phyloP scores from a whole-genome alignment of 2,113 vertebrate species.

The Salvelinus alpinus region DNA sequence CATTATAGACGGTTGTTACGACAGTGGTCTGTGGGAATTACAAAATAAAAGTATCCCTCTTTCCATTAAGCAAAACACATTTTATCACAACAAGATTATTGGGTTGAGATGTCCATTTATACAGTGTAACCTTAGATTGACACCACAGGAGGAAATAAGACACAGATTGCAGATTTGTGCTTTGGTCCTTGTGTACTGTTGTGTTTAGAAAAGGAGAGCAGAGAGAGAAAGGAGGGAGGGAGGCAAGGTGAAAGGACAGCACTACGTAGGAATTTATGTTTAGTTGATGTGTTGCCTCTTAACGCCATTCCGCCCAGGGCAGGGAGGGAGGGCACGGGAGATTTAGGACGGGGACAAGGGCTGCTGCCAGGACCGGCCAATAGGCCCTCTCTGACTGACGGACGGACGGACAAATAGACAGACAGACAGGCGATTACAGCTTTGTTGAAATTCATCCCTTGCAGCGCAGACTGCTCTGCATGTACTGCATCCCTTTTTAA shows the following conservation, averaged over 20 bases:
- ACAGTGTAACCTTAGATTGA: not conserved
- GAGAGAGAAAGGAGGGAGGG: not conserved
- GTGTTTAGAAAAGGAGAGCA: not conserved
- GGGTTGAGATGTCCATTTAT: not conserved
- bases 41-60: not conserved
- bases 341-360: conserved; percentile 28
- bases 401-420: no score
- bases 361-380: not conserved
- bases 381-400: conserved; percentile 7
- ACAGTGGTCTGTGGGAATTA: not conserved
- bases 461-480: not conserved
- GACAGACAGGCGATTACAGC: conserved; percentile 24
- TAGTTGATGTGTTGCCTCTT: conserved; percentile 25
- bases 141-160: not conserved
- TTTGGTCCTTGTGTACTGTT: not conserved
- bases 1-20: not conserved
- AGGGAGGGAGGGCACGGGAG: conserved; percentile 11
- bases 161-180: not conserved
- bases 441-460: conserved; percentile 37
- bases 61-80: not conserved
- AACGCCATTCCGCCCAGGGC: conserved; percentile 30
- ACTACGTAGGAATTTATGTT: not conserved
- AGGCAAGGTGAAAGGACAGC: not conserved
- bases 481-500: not conserved
- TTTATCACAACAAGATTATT: not conserved